A percentile compares a stretch with the other conserved stretches of the same genome.
These are phyloP conservation scores for Novumbra hubbsi DNA, from an alignment of 2,797 vertebrate genomes.

Conservation along the genomic window DNA sequence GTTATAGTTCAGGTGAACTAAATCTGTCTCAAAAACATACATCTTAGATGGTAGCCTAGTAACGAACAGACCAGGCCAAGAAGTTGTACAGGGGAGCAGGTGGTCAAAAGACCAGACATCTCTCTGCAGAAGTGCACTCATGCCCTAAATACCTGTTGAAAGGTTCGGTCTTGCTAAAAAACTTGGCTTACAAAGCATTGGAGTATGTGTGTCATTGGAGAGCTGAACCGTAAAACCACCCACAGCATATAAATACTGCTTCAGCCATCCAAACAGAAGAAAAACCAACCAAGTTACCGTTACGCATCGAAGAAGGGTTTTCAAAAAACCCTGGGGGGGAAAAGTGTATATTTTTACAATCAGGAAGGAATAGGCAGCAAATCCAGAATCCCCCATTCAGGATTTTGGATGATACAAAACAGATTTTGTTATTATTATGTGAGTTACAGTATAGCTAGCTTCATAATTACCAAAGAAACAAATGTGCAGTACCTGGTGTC, in stretches of 20 bases:
- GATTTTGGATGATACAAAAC: too few relatives aligned
- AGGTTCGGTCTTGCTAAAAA: slow-evolving; percentile 29
- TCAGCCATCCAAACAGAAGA: slow-evolving; percentile 17
- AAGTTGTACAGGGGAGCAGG: slow-evolving; percentile 32
- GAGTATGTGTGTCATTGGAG: neutral
- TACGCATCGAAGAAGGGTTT: neutral
- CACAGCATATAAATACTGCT: neutral
- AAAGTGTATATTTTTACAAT: too few relatives aligned
- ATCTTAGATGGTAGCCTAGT: slow-evolving; percentile 24
- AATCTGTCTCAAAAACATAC: slow-evolving; percentile 59
- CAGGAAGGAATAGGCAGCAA: too few relatives aligned
- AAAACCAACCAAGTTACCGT: neutral
- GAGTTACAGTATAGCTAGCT: neutral
- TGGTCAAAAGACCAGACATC: slow-evolving; percentile 34
- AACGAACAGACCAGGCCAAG: slow-evolving; percentile 33
- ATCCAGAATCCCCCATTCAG: too few relatives aligned
- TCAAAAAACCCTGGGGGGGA: too few relatives aligned
- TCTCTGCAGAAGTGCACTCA: slow-evolving; percentile 43
- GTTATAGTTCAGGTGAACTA: slow-evolving; percentile 55
- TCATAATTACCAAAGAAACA: neutral
- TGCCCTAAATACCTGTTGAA: slow-evolving; percentile 51
- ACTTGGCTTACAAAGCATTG: too few relatives aligned
- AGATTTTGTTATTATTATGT: too few relatives aligned
- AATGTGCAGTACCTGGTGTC: too few relatives aligned
- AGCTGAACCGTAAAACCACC: neutral